These are phyloP conservation scores for Synergus umbraculus DNA, from an alignment of 2,888 invertebrate genomes.

Conservation along the genomic window DNA sequence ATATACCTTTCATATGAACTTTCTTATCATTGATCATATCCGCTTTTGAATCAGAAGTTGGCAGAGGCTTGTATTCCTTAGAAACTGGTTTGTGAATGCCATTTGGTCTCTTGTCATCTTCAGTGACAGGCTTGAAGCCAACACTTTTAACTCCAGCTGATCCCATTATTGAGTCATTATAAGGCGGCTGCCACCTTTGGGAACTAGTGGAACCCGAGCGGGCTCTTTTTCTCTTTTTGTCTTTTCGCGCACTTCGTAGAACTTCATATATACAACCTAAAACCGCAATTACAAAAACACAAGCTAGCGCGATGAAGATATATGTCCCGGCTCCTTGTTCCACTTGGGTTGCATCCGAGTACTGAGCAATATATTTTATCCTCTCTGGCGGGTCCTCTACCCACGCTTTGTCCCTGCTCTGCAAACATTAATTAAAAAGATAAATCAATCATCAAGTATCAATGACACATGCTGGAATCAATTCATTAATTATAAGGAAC, in stretches of 20 bases:
- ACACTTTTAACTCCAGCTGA: slow-evolving; percentile 65
- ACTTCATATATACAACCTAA: slow-evolving; percentile 85
- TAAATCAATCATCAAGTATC: not conserved
- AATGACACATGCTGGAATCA: not conserved
- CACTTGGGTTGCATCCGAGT: slow-evolving; percentile 86
- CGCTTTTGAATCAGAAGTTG: slow-evolving; percentile 66
- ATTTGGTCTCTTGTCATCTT: slow-evolving; percentile 73
- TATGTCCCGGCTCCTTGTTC: slow-evolving; percentile 89
- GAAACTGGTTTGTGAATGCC: slow-evolving; percentile 72
- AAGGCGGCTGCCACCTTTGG: slow-evolving; percentile 71
- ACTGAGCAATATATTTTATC: slow-evolving; percentile 86
- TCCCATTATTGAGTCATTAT: slow-evolving; percentile 64
- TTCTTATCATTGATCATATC: slow-evolving; percentile 69
- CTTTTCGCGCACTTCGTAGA: slow-evolving; percentile 73
- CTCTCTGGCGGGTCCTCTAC: slow-evolving; percentile 90
- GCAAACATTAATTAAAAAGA: slow-evolving; percentile 57
- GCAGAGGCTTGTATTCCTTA: slow-evolving; percentile 74
- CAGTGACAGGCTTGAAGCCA: slow-evolving; percentile 69
- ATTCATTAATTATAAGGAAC: not conserved
- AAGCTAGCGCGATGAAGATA: slow-evolving; percentile 87
- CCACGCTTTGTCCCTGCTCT: slow-evolving; percentile 90
- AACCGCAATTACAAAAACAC: slow-evolving; percentile 85
- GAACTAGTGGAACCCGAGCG: slow-evolving; percentile 57
- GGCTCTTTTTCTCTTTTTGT: slow-evolving; percentile 65
- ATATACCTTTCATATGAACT: slow-evolving; percentile 71